These are phyloP conservation scores for Furnarius figulus DNA, from an alignment of 2,113 vertebrate genomes.

Conservation along the genomic window DNA sequence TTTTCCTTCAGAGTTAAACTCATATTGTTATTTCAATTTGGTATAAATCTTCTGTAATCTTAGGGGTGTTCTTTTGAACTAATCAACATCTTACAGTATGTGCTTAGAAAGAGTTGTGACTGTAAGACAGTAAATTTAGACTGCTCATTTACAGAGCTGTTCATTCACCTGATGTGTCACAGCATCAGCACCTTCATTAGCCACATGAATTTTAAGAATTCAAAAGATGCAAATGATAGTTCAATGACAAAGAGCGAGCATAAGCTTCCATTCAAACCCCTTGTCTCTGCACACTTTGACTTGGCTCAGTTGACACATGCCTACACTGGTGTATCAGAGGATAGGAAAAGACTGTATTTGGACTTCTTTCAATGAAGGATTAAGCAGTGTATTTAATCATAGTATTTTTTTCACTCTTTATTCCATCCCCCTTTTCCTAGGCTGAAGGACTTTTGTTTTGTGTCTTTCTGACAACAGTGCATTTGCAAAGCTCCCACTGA, in stretches of 20 bases:
- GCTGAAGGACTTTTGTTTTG: neutral
- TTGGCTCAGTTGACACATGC: neutral
- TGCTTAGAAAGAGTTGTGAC: neutral
- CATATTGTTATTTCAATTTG: neutral
- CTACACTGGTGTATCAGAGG: neutral
- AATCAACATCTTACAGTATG: neutral
- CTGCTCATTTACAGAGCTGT: neutral
- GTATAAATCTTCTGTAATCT: neutral
- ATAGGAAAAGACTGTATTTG: neutral
- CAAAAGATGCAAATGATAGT: neutral
- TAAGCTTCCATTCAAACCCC: neutral
- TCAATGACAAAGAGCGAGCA: neutral
- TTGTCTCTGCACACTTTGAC: neutral
- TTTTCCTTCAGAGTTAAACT: neutral
- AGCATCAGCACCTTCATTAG: neutral
- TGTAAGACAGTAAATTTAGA: neutral
- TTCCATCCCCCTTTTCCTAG: neutral
- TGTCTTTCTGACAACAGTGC: conserved; percentile 11
- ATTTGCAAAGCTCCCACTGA: neutral
- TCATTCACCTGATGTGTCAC: conserved; percentile 7
- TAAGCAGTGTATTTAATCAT: neutral
- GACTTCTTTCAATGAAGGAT: neutral
- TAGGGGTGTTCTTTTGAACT: neutral
- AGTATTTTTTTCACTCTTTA: neutral
- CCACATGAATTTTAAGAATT: neutral